phyloP scores from a whole-genome alignment of 2,797 vertebrate species.

The Chaunax sp. region DNA sequence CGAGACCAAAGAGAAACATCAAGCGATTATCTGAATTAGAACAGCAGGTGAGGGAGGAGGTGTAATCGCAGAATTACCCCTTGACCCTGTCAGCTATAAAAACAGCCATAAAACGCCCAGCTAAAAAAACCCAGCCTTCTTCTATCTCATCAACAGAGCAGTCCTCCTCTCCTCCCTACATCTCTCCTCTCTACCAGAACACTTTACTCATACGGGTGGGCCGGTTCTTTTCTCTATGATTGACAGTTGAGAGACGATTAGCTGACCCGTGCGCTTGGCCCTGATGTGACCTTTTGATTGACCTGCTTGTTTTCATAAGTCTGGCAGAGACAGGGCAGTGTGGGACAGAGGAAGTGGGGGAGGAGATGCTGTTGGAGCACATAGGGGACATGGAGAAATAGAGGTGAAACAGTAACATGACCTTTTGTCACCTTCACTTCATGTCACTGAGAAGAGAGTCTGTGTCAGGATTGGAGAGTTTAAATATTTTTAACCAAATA shows the following conservation, averaged over 20 bases:
- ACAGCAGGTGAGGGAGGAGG: conserved; percentile 65
- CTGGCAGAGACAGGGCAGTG: conserved; percentile 43
- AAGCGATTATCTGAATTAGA: conserved; percentile 48
- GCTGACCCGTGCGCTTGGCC: conserved; percentile 64
- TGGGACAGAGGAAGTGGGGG: conserved; percentile 32
- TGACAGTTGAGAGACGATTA: conserved; percentile 69
- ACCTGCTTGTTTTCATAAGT: conserved; percentile 76
- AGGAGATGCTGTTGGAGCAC: conserved; percentile 14
- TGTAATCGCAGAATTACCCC: conserved; percentile 58
- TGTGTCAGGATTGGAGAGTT: neutral
- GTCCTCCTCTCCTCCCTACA: conserved; percentile 13
- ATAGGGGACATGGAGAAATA: conserved; percentile 36
- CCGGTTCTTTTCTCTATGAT: conserved; percentile 57
- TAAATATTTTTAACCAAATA: conserved; percentile 14
- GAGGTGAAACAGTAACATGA: conserved; percentile 6
- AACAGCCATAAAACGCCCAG: conserved; percentile 63
- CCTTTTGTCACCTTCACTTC: conserved; percentile 38
- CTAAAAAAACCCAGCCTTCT: conserved; percentile 25
- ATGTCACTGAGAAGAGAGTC: conserved; percentile 2
- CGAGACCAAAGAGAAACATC: conserved; percentile 27
- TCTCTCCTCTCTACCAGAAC: conserved; percentile 1
- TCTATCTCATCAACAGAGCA: conserved; percentile 36
- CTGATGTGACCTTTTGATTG: conserved; percentile 68
- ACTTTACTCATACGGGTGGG: conserved; percentile 52
- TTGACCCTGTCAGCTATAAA: conserved; percentile 70